Evolutionary conservation across 2,888 invertebrate genomes (phyloP).

Genomic region (Atrina japonica): DNA sequence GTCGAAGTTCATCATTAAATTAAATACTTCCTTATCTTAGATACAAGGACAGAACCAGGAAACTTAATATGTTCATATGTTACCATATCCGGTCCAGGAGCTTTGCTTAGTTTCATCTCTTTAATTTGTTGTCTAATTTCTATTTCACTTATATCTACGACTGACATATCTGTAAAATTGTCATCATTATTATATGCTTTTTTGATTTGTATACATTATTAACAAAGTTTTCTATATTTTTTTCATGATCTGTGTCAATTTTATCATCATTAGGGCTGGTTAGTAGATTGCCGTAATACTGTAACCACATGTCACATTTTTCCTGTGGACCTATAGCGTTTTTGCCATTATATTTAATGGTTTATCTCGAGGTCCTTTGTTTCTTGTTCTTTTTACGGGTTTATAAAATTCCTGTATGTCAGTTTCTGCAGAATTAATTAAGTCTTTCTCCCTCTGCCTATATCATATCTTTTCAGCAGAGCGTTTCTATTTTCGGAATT

Average conservation of each 20-base stretch:
- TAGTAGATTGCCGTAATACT: slow-evolving; percentile 13
- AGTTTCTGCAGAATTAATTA: slow-evolving; percentile 8
- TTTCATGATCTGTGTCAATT: neutral
- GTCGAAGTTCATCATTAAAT: neutral
- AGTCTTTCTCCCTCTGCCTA: slow-evolving; percentile 14
- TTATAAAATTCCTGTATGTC: slow-evolving; percentile 23
- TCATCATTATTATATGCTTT: no score
- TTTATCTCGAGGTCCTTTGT: neutral
- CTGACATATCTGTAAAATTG: no score
- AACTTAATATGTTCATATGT: slow-evolving; percentile 15
- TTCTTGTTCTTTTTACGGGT: neutral
- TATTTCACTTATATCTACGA: no score
- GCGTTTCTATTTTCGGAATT: slow-evolving; percentile 16
- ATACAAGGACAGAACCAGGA: neutral
- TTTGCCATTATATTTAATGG: neutral
- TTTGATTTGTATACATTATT: no score
- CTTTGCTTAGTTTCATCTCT: slow-evolving; percentile 10
- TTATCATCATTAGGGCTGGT: neutral
- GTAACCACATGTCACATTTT: slow-evolving; percentile 6
- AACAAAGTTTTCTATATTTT: neutral
- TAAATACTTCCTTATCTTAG: neutral
- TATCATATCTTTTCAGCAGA: neutral
- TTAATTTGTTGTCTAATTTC: neutral
- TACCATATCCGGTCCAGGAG: slow-evolving; percentile 23
- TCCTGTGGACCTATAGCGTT: neutral